These are phyloP conservation scores for Emydocephalus ijimae DNA, from an alignment of 2,113 vertebrate species.

Conservation along the genomic window DNA sequence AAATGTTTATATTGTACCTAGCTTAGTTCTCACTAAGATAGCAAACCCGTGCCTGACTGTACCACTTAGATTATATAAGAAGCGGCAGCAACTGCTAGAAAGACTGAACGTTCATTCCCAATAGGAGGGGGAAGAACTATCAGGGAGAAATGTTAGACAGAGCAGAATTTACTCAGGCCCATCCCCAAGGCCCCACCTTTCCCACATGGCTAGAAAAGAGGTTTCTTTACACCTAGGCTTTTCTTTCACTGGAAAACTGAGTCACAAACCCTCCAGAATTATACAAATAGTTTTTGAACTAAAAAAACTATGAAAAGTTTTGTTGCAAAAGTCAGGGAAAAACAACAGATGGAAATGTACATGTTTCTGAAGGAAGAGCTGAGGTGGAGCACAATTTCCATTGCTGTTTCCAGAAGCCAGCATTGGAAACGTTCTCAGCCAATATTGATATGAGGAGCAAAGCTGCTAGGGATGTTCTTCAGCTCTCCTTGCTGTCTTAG, in stretches of 20 bases:
- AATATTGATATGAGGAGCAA: neutral
- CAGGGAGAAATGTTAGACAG: neutral
- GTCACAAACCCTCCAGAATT: neutral
- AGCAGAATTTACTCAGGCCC: neutral
- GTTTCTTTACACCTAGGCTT: neutral
- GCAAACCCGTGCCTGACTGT: neutral
- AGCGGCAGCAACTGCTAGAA: neutral
- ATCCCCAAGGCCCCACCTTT: neutral
- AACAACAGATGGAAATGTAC: neutral
- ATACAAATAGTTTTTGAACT: neutral
- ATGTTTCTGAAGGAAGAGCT: neutral
- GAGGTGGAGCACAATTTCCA: neutral
- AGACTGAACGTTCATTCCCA: neutral
- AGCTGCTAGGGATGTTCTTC: neutral
- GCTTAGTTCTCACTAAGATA: neutral
- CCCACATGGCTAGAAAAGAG: neutral
- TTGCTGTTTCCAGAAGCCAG: neutral
- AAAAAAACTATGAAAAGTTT: neutral
- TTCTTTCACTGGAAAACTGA: neutral
- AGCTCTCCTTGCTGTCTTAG: neutral
- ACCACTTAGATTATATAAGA: neutral
- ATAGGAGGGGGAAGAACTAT: neutral
- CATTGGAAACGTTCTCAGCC: neutral
- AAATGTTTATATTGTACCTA: neutral
- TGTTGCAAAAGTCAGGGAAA: neutral